phyloP scores from a whole-genome alignment of 2,113 vertebrate species.

The Egretta garzetta region DNA sequence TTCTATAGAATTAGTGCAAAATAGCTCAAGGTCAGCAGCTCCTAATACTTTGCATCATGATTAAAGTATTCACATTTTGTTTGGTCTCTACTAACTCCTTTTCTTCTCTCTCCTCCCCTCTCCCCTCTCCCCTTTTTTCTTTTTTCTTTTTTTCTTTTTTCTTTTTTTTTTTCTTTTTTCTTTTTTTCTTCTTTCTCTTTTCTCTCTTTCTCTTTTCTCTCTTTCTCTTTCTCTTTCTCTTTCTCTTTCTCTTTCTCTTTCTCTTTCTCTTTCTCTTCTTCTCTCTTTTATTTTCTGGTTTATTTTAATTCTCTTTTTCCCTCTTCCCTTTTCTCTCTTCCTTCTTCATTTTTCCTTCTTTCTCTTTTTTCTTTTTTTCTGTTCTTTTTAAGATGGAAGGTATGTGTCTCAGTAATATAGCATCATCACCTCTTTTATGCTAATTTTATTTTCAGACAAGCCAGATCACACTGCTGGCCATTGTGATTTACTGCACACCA shows the following conservation, averaged over 20 bases:
- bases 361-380: fast-evolving
- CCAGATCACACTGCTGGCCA: constrained; percentile 12
- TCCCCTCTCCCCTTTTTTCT: fast-evolving
- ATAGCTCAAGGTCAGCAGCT: constrained; percentile 40
- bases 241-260: fast-evolving
- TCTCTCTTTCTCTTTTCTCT: fast-evolving
- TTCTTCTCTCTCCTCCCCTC: neutral
- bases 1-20: constrained; percentile 57
- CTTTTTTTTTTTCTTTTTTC: fast-evolving
- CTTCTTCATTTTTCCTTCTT: too few relatives aligned
- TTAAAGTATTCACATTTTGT: constrained; percentile 43
- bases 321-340: too few relatives aligned
- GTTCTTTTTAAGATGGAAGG: neutral
- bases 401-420: constrained; percentile 22
- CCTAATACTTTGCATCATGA: constrained; percentile 45
- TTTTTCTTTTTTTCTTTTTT: fast-evolving
- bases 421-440: constrained; percentile 12
- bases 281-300: fast-evolving
- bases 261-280: too few relatives aligned
- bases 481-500: neutral
- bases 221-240: too few relatives aligned
- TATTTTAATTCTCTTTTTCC: fast-evolving
- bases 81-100: neutral
- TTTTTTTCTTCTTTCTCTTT: too few relatives aligned
- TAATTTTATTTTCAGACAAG: constrained; percentile 54